phyloP scores from a whole-genome alignment of 1,140 invertebrate species.

The Pogonomyrmex barbatus region DNA sequence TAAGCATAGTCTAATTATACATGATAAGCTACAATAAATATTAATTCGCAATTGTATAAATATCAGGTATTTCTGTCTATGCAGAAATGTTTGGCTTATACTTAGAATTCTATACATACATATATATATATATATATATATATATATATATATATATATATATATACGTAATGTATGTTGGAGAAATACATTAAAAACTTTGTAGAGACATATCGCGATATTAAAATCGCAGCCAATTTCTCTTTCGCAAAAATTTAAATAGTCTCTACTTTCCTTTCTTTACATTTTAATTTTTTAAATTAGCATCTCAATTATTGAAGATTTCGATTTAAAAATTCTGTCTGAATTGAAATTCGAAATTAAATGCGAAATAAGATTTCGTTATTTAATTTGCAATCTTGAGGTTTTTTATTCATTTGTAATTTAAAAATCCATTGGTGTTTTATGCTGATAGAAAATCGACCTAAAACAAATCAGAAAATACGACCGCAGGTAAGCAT shows the following conservation, averaged over 20 bases:
- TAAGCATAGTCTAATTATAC: not conserved
- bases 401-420: not conserved
- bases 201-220: not conserved
- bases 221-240: not conserved
- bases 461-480: not conserved
- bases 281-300: not conserved
- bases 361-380: not conserved
- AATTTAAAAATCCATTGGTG: not conserved
- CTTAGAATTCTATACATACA: not conserved
- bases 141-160: not conserved
- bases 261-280: too few relatives aligned
- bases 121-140: not conserved
- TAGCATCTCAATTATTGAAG: not conserved
- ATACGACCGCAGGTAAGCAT: not conserved
- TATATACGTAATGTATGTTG: not conserved
- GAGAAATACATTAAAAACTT: slow-evolving; percentile 15
- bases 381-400: slow-evolving; percentile 1
- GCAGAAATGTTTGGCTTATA: not conserved
- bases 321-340: not conserved
- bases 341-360: not conserved
- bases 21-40: not conserved
- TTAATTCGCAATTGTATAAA: not conserved
- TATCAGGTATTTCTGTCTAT: not conserved
- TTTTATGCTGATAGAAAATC: not conserved
- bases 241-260: not conserved